Evolutionary conservation across 2,797 vertebrate species (phyloP), one percentile per base, ranked within the genome.

Genomic region (Alauda arvensis): DNA sequence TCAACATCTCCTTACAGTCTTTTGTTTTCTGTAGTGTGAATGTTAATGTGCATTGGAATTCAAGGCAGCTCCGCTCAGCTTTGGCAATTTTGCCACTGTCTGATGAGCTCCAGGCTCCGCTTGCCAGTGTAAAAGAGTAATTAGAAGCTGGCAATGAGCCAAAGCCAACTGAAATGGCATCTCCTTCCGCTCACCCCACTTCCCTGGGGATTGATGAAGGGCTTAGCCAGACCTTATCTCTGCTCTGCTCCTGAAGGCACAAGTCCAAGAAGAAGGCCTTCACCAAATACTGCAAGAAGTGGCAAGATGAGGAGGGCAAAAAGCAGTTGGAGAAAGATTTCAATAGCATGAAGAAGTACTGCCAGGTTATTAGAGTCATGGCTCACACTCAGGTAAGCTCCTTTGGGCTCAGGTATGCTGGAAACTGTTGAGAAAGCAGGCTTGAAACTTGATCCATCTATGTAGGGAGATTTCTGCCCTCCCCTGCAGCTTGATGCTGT

Each of bases 221-320:
- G 95, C 95, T 94, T 79, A 91, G 98, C 94, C 97, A 96, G 90
- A 96, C 93, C 88, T 90, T 95, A 70, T 94, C 84, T 97, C 88
- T 97, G 94, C 83, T 94, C 96, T 97, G 96, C 95, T 93, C 74
- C 95, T 95, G 95, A 98, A 99, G 99, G 99, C 99, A 99, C 97
- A 99, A 99, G 89, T 99, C 99, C 90, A 99, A 99, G 97, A 99
- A 99, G 98, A 99, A 99, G 99, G 99, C 99, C 48, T 99, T 99
- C 96, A 99, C 99, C 57, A 99, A 99, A 26, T 99, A 99, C 96
- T 99, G 98, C 96, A 99, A 99, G 97, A 99, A 99, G 83, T 99
- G 99, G 99, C 99, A 99, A 96, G 99, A 99, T 79, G 99, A 99
- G 0, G 99, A 99, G 1, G 99, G 99, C 96, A 99, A 99, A 97